Evolutionary conservation across 2,888 invertebrate species (phyloP).

Genomic region (Ochropleura plecta): DNA sequence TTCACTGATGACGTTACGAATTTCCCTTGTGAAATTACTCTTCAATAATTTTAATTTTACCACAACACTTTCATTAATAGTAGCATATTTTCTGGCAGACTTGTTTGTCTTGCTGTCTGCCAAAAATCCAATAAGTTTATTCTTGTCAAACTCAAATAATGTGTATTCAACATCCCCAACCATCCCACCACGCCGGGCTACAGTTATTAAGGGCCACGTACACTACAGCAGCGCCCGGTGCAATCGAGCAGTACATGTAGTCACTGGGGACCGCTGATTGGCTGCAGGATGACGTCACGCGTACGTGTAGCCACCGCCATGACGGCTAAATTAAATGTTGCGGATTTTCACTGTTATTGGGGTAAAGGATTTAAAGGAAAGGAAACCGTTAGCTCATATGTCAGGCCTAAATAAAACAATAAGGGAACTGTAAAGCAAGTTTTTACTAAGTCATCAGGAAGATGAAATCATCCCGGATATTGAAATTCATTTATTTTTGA

Average conservation of each 20-base stretch:
- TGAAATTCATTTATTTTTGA: too few species aligned
- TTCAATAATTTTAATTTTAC: too few species aligned
- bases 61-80: too few species aligned
- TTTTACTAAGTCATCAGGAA: too few species aligned
- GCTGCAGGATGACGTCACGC: conserved; percentile 42
- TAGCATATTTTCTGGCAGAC: too few species aligned
- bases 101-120: too few species aligned
- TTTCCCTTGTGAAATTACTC: too few species aligned
- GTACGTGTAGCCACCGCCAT: conserved; percentile 21
- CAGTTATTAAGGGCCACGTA: conserved; percentile 49
- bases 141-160: conserved; percentile 14
- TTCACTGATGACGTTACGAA: too few species aligned
- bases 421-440: too few species aligned
- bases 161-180: background rate
- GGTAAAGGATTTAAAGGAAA: background rate
- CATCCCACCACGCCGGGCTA: background rate
- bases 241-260: conserved; percentile 68
- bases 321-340: conserved; percentile 55
- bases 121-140: background rate
- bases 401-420: too few species aligned
- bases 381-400: background rate
- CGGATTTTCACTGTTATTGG: background rate
- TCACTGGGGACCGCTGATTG: conserved; percentile 67
- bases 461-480: too few species aligned
- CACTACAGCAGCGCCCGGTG: conserved; percentile 38